Percentiles rank a stretch among this genome's conserved stretches.
Evolutionary conservation across 2,113 vertebrate species (phyloP).

Genomic region (Megalops atlanticus): DNA sequence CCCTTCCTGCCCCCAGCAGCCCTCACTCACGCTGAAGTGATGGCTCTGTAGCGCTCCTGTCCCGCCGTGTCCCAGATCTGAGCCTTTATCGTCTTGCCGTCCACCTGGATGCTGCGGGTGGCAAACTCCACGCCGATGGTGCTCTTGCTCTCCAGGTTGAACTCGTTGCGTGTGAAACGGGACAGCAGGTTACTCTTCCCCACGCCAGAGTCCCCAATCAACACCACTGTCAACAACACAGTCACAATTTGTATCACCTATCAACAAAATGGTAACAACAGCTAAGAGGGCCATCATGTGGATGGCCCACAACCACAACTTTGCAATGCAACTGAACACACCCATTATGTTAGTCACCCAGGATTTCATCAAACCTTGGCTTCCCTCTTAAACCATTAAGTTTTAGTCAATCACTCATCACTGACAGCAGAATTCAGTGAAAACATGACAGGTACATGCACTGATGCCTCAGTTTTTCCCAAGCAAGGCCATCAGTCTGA

Average conservation of each 20-base stretch:
- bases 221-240: slow-evolving; percentile 77
- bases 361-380: background rate
- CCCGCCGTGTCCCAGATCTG: slow-evolving; percentile 98
- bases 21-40: slow-evolving; percentile 92
- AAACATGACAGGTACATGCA: background rate
- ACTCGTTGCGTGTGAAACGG: slow-evolving; percentile 96
- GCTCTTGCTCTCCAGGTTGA: slow-evolving; percentile 97
- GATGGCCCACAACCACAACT: background rate
- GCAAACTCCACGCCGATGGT: slow-evolving; percentile 97
- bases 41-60: slow-evolving; percentile 94
- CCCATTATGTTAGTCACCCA: background rate
- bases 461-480: background rate
- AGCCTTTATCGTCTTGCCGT: slow-evolving; percentile 94
- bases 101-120: slow-evolving; percentile 96
- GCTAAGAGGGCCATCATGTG: background rate
- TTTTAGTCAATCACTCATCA: background rate
- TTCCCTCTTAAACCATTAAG: background rate
- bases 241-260: background rate
- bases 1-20: background rate
- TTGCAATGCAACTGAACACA: background rate
- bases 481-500: background rate
- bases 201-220: slow-evolving; percentile 95
- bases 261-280: background rate
- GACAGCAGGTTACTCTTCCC: slow-evolving; percentile 97
- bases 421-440: background rate